Percentiles rank a stretch among this genome's conserved stretches.
Conservation (phyloP, 2,113 vertebrate genomes). For the Copsychus sechellarum region DNA sequence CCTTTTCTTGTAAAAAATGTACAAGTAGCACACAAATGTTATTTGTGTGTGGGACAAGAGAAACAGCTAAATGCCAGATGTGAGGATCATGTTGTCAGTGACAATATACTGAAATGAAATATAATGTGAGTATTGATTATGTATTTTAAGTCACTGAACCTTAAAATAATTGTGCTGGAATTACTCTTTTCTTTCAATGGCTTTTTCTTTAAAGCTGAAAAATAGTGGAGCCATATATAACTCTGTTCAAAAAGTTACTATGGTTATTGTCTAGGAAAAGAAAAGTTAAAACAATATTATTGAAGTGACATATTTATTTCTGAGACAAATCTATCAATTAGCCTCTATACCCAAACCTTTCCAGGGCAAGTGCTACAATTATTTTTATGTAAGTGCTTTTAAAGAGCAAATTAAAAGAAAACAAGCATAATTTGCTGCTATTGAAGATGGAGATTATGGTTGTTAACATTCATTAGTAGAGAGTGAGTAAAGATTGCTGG, state of each 20-base stretch:
- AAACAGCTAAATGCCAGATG: background rate
- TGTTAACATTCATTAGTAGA: background rate
- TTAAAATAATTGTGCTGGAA: background rate
- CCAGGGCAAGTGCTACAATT: background rate
- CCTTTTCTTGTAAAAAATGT: background rate
- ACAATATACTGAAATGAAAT: background rate
- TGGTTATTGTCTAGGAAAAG: background rate
- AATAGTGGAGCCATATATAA: background rate
- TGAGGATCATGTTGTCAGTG: background rate
- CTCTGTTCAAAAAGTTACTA: background rate
- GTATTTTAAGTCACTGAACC: background rate
- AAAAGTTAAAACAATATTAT: background rate
- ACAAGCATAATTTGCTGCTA: background rate
- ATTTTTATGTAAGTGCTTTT: background rate
- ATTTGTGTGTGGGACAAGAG: background rate
- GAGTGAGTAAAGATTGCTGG: background rate
- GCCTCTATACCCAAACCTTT: background rate
- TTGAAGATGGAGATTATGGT: background rate
- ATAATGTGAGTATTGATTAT: background rate
- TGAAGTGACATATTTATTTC: background rate
- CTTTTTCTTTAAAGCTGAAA: background rate
- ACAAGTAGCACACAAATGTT: background rate
- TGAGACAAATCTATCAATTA: background rate
- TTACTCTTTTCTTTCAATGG: background rate
- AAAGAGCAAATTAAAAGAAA: background rate